Conservation (phyloP, 2,113 vertebrate genomes). For the Tragelaphus imberbis region DNA sequence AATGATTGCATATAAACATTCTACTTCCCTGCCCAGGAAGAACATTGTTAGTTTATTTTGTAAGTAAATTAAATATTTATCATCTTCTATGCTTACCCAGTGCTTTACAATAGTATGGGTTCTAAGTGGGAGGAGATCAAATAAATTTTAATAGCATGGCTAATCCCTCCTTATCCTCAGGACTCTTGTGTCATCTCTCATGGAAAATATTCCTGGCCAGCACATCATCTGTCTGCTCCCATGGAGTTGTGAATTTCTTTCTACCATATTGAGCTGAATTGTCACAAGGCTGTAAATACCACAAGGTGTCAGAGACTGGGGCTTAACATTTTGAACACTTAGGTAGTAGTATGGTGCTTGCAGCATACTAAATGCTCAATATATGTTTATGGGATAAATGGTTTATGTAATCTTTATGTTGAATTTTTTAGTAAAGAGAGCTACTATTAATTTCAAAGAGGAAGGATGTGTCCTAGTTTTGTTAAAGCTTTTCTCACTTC, state of each 20-base stretch:
- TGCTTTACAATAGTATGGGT: not conserved
- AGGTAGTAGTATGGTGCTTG: not conserved
- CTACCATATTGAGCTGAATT: not conserved
- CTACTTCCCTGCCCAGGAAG: not conserved
- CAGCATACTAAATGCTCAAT: not conserved
- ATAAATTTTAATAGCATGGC: not conserved
- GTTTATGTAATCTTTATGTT: not conserved
- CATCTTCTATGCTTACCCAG: not conserved
- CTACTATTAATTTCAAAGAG: slow-evolving; percentile 31
- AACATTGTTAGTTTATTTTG: not conserved
- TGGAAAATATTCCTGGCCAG: not conserved
- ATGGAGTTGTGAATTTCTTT: not conserved
- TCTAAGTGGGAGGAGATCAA: not conserved
- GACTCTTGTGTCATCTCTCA: not conserved
- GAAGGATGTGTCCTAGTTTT: not conserved
- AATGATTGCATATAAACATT: not conserved
- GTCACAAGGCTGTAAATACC: not conserved
- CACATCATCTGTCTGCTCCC: not conserved
- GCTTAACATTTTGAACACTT: not conserved
- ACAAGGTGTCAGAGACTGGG: not conserved
- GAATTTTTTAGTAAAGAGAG: not conserved
- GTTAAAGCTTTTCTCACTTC: not conserved
- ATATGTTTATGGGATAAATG: not conserved
- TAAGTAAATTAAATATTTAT: not conserved
- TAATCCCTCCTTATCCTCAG: not conserved